These are phyloP conservation scores for Ricordea florida DNA, from an alignment of 92 coral and sea anemone genomes.

Conservation along the genomic window DNA sequence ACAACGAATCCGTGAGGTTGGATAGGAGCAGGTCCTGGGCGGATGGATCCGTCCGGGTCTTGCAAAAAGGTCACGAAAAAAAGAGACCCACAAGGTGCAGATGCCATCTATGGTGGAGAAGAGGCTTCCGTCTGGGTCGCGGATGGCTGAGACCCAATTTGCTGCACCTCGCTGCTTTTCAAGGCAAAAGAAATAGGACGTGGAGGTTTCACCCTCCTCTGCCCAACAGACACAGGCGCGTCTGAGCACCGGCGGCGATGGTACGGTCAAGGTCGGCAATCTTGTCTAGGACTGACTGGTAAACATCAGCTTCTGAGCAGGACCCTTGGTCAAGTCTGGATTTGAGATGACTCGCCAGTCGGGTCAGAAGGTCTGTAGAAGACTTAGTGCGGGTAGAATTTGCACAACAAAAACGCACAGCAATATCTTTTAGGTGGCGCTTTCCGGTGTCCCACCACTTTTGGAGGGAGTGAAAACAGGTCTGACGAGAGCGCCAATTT, in stretches of 20 bases:
- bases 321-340: neutral
- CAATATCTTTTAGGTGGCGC: neutral
- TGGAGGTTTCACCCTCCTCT: conserved; percentile 40
- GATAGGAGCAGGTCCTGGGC: conserved; percentile 2
- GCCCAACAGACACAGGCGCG: conserved; percentile 13
- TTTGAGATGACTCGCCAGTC: neutral
- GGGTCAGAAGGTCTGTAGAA: neutral
- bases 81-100: neutral
- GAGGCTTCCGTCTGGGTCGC: neutral
- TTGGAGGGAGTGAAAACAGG: neutral
- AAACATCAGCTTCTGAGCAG: neutral
- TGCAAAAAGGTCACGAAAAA: neutral
- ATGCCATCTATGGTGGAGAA: neutral
- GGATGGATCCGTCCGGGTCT: neutral
- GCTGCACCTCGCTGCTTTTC: neutral
- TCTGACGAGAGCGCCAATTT: neutral
- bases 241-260: neutral
- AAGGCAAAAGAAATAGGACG: neutral
- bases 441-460: conserved; percentile 64
- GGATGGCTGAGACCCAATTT: neutral
- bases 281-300: neutral
- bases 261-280: neutral
- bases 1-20: neutral
- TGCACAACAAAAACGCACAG: neutral
- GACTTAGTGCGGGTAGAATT: neutral